Evolutionary conservation across 2,113 vertebrate species (phyloP).

Genomic region (Coracopsis vasa): DNA sequence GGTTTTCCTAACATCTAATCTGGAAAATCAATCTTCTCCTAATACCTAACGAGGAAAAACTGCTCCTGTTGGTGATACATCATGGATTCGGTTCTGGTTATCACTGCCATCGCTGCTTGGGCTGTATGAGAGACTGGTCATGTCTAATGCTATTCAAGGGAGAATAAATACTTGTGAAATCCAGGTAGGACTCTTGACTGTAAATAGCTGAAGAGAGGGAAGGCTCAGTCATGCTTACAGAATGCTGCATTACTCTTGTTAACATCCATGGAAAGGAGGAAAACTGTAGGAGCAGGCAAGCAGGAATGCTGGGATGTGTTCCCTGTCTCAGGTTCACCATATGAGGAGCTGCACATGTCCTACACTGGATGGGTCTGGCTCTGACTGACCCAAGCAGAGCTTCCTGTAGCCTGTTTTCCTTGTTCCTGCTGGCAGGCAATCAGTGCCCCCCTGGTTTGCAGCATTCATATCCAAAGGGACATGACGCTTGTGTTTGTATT

Average conservation of each 20-base stretch:
- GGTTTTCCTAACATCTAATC: background rate
- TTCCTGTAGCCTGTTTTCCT: no score
- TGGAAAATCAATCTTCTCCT: background rate
- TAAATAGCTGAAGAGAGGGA: background rate
- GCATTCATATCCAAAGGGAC: no score
- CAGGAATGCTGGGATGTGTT: background rate
- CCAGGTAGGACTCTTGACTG: background rate
- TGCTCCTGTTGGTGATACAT: rapidly evolving
- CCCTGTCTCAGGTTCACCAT: background rate
- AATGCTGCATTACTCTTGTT: background rate
- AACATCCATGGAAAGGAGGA: background rate
- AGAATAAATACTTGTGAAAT: background rate
- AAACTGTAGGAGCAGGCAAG: background rate
- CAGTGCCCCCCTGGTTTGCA: background rate
- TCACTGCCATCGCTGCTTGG: rapidly evolving
- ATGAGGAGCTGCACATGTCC: no score
- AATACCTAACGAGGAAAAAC: background rate
- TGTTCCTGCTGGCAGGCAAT: background rate
- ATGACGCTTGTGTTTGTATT: background rate
- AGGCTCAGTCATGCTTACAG: background rate
- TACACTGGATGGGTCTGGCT: background rate
- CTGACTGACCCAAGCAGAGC: background rate
- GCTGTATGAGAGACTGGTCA: background rate
- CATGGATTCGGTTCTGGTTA: background rate
- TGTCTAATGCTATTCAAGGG: background rate